These are phyloP conservation scores for Pseudeuparius sepicola DNA, from an alignment of 2,888 invertebrate genomes.

Conservation along the genomic window DNA sequence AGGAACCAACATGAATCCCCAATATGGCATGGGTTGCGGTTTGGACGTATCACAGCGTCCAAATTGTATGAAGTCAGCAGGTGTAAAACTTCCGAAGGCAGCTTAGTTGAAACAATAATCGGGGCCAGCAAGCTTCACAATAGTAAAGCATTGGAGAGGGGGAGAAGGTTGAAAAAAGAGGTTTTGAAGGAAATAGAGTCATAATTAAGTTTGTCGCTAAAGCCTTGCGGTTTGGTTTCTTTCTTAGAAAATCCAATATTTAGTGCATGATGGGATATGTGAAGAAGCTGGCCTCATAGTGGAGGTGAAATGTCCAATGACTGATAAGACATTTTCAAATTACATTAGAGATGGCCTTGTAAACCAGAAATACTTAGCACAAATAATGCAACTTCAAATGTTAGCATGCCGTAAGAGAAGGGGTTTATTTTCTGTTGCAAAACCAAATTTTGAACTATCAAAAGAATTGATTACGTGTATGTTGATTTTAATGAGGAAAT, in stretches of 20 bases:
- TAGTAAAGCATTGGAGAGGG: neutral
- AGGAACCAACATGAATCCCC: constrained; percentile 10
- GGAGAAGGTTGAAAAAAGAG: constrained; percentile 4
- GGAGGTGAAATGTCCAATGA: constrained; percentile 27
- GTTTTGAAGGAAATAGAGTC: constrained; percentile 1
- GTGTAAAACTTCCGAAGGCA: constrained; percentile 23
- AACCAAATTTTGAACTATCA: constrained; percentile 18
- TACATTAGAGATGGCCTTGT: constrained; percentile 17
- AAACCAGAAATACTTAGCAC: constrained; percentile 17
- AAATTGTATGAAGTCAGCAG: constrained; percentile 14
- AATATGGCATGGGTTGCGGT: constrained; percentile 17
- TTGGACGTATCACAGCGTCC: constrained; percentile 17
- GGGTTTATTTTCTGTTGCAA: constrained; percentile 19
- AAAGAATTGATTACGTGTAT: no score
- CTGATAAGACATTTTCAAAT: no score
- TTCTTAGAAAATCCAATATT: neutral
- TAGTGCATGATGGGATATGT: constrained; percentile 16
- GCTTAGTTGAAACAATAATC: constrained; percentile 21
- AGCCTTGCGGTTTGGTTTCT: no score
- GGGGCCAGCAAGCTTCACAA: constrained; percentile 15
- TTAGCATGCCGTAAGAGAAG: constrained; percentile 13
- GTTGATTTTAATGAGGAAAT: no score
- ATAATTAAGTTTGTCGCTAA: neutral
- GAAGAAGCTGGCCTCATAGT: constrained; percentile 21
- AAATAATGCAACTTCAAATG: constrained; percentile 24